Base-by-base conservation (phyloP, 2,113 vertebrate genomes). In the Cyprinodon variegatus region DNA sequence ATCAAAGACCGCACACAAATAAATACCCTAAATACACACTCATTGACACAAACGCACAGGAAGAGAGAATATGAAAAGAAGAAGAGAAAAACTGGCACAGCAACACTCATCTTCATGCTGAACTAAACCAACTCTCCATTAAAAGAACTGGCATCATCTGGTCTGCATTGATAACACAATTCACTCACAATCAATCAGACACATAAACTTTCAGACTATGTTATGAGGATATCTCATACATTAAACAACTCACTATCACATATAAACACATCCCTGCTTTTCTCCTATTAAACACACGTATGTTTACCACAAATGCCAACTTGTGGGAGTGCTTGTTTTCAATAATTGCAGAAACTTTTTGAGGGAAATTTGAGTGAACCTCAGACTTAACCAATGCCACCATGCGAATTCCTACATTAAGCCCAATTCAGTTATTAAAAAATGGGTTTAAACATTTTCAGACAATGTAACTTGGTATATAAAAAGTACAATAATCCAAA, bases 61-160 rank as follows among this genome's bases (percentile, higher is more conserved):
- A 71, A 70, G 41, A 67, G 61, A 67, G 57, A 46, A 50, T 20
- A 17, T 1, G 72, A 37, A 73, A 78, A 81, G 67, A 68, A 81
- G 65, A 29, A 57, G 65, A 80, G 78, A 62, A 65, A 82, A 37
- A 48, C 67, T 71, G 78, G 80, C 83, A 71, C 69, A 48, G 61
- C 70, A 76, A 87, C 82, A 78, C 85, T 89, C 87, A 89, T 93
- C 90, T 92, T 89, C 89, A 91, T 90, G 90, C 85, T 90, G 87
- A 90, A 91, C 83, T 83, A 86, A 83, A 76, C 89, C 84, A 87
- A 92, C 89, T 85, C 85, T 79, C 85, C 71, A 59, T 87, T 90
- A 88, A 93, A 63, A 92, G 84, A 77, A 86, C 85, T 88, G 86
- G 83, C 83, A 81, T 88, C 71, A 69, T 88, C 92, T 93, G 92